These are phyloP conservation scores for Patella vulgata DNA, from an alignment of 1,140 invertebrate genomes.

Conservation along the genomic window DNA sequence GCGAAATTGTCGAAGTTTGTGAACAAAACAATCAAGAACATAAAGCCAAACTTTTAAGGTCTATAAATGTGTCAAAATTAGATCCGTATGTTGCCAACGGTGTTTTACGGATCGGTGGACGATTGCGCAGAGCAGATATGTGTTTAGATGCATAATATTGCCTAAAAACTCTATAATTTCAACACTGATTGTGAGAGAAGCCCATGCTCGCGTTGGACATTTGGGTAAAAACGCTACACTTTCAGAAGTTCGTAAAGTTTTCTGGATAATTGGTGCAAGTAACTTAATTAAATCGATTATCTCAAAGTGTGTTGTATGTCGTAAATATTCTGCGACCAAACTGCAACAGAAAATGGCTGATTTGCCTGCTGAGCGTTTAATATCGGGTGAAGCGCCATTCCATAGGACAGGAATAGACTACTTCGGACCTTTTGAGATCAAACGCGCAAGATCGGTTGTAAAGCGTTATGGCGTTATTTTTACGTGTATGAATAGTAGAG, in stretches of 20 bases:
- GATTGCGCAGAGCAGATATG: conserved; percentile 8
- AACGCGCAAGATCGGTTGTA: conserved; percentile 6
- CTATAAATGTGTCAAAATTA: conserved; percentile 7
- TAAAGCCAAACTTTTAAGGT: conserved; percentile 7
- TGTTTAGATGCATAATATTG: conserved; percentile 18
- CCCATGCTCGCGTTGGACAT: conserved; percentile 14
- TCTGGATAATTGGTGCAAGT: conserved; percentile 14
- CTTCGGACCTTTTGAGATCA: conserved; percentile 47
- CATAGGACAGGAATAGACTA: conserved; percentile 42
- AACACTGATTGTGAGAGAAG: conserved; percentile 8
- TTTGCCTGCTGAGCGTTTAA: conserved; percentile 26
- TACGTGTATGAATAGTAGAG: conserved; percentile 34
- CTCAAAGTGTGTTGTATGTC: conserved; percentile 6
- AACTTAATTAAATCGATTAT: conserved; percentile 4
- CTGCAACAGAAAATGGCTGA: conserved; percentile 32
- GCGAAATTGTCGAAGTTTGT: conserved; percentile 8
- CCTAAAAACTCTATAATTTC: conserved; percentile 13
- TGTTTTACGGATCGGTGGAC: conserved; percentile 27
- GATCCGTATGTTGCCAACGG: conserved; percentile 20
- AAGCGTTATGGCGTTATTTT: conserved; percentile 48
- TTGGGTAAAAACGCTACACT: conserved; percentile 18
- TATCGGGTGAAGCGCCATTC: conserved; percentile 39
- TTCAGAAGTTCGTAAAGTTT: conserved; percentile 3
- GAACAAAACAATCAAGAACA: conserved; percentile 5
- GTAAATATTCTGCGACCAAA: neutral